Evolutionary conservation across 2,888 invertebrate genomes (phyloP), one percentile per base, ranked within the genome.

Genomic region (Digitonthophagus gazella): DNA sequence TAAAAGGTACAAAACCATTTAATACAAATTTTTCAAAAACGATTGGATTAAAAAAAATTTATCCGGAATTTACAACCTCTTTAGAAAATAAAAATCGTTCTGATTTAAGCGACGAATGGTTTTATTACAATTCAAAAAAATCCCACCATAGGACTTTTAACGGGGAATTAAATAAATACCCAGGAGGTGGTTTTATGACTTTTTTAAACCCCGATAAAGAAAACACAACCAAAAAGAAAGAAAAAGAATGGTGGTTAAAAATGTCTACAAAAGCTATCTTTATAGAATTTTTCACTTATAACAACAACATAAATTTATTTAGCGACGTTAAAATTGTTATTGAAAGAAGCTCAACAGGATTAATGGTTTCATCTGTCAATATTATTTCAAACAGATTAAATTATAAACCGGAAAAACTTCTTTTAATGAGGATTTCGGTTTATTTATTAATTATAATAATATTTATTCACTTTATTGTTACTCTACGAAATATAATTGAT

Each of bases 1-100:
- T 73, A 6, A 15, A 58, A 6, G 15, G 66, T n/a, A 56, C 68
- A 5, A 67, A 69, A 14, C 73, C 74, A 20, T 8, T 69, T n/a
- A 15, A 66, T 22, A 28, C 15, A 8, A 16, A 15, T 4, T 15
- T 8, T 5, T 63, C 71, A 44, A 19, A 15, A 3, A 14, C 14
- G 3, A 55, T 70, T 8, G 69, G 64, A n/a, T 18, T 65, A 2
- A 57, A 57, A 66, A 54, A 15, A 0, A 74, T 74, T 65, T 63
- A 63, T n/a, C 68, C 72, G 1, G 75, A 73, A 44, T 71, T 61
- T 44, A 63, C 66, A 5, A n/a, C 1, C 8, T 14, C 6, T 18
- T 20, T 11, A 8, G 20, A 22, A 14, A 54, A 65, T 2, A 8
- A 8, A 11, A 44, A 44, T 44, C 28, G 11, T 8, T 44, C 28